phyloP scores from a whole-genome alignment of 1,140 invertebrate genomes.

The Dermatophagoides farinae region DNA sequence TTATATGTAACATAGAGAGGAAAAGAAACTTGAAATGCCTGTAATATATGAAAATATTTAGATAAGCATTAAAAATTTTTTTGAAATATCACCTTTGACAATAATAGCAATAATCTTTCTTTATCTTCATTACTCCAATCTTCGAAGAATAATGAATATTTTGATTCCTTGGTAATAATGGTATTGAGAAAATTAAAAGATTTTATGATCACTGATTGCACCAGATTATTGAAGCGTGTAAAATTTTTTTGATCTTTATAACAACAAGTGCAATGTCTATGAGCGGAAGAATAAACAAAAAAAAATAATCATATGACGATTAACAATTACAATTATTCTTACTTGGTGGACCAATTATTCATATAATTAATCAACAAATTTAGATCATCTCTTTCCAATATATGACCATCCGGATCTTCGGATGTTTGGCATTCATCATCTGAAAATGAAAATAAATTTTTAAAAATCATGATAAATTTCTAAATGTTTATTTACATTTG shows the following conservation, averaged over 20 bases:
- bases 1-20: constrained; percentile 79
- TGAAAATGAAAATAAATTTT: not conserved
- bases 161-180: not conserved
- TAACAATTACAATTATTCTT: not conserved
- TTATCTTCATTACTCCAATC: constrained; percentile 48
- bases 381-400: not conserved
- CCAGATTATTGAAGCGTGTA: constrained; percentile 61
- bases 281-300: constrained; percentile 17
- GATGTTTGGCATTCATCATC: constrained; percentile 3
- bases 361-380: constrained; percentile 10
- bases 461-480: not conserved
- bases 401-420: not conserved
- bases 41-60: not conserved
- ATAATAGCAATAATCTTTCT: constrained; percentile 50
- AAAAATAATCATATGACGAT: too few relatives aligned
- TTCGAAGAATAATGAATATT: constrained; percentile 5
- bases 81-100: constrained; percentile 47
- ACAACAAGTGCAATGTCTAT: constrained; percentile 69
- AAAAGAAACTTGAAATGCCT: constrained; percentile 45
- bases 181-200: constrained; percentile 24
- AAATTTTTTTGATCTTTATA: constrained; percentile 72
- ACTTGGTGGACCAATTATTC: constrained; percentile 9
- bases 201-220: constrained; percentile 49
- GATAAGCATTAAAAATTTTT: not conserved
- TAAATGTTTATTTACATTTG: constrained; percentile 23